Conservation (phyloP, 1,140 invertebrate genomes). For the Drosophila jambulina region DNA sequence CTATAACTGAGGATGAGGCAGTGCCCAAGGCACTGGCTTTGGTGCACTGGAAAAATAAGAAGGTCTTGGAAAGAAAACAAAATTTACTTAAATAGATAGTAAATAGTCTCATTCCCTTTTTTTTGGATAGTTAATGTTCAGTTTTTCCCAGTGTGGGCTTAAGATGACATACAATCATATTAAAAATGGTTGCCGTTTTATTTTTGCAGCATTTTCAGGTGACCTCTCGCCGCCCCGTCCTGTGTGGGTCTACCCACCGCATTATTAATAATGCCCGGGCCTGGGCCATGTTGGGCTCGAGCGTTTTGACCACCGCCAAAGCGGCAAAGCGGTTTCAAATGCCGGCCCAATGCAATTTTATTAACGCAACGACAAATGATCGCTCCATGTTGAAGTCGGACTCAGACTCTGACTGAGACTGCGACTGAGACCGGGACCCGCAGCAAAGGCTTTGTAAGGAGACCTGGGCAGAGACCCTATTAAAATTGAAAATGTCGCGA, state of each 20-base stretch:
- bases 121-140: background rate
- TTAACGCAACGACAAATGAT: constrained; percentile 84
- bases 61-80: background rate
- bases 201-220: constrained; percentile 78
- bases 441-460: constrained; percentile 28
- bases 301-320: constrained; percentile 66
- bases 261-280: constrained; percentile 76
- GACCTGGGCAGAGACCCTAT: constrained; percentile 71
- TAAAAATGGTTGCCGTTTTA: constrained; percentile 83
- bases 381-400: constrained; percentile 41
- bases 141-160: constrained; percentile 55
- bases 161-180: constrained; percentile 84
- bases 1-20: constrained; percentile 36
- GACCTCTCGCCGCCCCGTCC: constrained; percentile 60
- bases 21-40: constrained; percentile 33
- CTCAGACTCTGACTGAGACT: constrained; percentile 1
- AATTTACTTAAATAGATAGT: background rate
- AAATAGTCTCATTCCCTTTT: background rate
- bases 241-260: constrained; percentile 48
- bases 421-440: constrained; percentile 11
- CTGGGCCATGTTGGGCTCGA: constrained; percentile 29
- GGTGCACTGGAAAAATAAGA: constrained; percentile 2
- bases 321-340: constrained; percentile 74
- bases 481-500: constrained; percentile 84
- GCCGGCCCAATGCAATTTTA: constrained; percentile 83